These are phyloP conservation scores for Bergia sp. DNA, from an alignment of 92 coral and sea anemone genomes.

Conservation along the genomic window DNA sequence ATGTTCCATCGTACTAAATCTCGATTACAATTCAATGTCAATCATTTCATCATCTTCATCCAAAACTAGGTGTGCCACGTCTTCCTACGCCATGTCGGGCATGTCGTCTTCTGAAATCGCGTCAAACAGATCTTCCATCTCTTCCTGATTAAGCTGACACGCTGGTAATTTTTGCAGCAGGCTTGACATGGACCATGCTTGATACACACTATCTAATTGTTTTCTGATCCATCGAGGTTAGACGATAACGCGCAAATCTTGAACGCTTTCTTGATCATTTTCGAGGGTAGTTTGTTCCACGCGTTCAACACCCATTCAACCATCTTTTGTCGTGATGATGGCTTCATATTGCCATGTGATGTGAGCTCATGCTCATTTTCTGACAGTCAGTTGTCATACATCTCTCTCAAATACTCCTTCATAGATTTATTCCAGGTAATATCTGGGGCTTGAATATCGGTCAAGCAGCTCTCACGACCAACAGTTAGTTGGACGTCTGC, in stretches of 20 bases:
- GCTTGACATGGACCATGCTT: constrained; percentile 61
- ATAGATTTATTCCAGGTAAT: constrained; percentile 53
- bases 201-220: constrained; percentile 50
- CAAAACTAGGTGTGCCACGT: background rate
- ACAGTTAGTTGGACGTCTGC: background rate
- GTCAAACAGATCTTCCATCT: constrained; percentile 49
- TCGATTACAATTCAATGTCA: background rate
- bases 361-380: constrained; percentile 46
- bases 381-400: constrained; percentile 53
- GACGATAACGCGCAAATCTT: constrained; percentile 52
- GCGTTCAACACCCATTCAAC: constrained; percentile 57
- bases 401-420: constrained; percentile 41
- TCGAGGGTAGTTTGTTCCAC: constrained; percentile 48
- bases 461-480: background rate
- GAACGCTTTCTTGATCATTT: constrained; percentile 49
- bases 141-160: constrained; percentile 55
- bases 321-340: constrained; percentile 49
- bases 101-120: constrained; percentile 35
- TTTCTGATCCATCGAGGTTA: constrained; percentile 50
- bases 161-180: constrained; percentile 51
- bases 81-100: constrained; percentile 16
- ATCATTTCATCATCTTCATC: constrained; percentile 22
- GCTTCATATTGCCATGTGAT: constrained; percentile 55
- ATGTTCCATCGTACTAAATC: too few species aligned
- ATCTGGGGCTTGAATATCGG: constrained; percentile 58